Evolutionary conservation across 2,888 invertebrate species (phyloP).

Genomic region (Sminthurides aquaticus): DNA sequence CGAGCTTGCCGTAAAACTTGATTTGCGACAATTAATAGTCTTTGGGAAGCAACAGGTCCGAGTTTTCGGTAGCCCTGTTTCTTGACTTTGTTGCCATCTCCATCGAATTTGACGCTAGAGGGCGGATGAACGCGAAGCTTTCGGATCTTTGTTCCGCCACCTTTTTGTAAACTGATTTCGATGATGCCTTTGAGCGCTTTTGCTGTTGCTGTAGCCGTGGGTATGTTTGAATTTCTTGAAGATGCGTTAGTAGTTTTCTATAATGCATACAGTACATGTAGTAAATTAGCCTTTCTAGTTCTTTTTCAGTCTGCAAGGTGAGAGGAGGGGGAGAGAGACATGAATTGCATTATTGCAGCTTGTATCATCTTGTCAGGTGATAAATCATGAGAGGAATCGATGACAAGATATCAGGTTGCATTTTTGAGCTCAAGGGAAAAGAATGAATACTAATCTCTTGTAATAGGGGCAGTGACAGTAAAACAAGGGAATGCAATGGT

Average conservation of each 20-base stretch:
- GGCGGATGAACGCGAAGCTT: constrained; percentile 40
- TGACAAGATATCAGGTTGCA: too few relatives aligned
- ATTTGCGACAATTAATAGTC: constrained; percentile 35
- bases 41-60: constrained; percentile 36
- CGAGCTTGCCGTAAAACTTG: constrained; percentile 33
- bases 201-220: constrained; percentile 38
- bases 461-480: too few relatives aligned
- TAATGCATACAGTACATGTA: too few relatives aligned
- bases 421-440: too few relatives aligned
- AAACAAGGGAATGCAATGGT: too few relatives aligned
- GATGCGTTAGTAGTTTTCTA: constrained; percentile 11
- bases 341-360: too few relatives aligned
- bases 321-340: too few relatives aligned
- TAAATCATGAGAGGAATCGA: too few relatives aligned
- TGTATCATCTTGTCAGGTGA: too few relatives aligned
- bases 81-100: constrained; percentile 12
- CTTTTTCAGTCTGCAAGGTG: too few relatives aligned
- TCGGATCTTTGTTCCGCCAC: constrained; percentile 35
- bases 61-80: constrained; percentile 32
- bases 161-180: constrained; percentile 37
- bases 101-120: constrained; percentile 27
- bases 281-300: too few relatives aligned
- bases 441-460: too few relatives aligned
- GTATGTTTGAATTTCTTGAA: not conserved
- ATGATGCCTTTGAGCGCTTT: constrained; percentile 37